Evolutionary conservation across 30 jellyfish, hydroid and myxozoan species (phyloP), one percentile per base, ranked within the genome.

Genomic region (Sanderia malayensis): DNA sequence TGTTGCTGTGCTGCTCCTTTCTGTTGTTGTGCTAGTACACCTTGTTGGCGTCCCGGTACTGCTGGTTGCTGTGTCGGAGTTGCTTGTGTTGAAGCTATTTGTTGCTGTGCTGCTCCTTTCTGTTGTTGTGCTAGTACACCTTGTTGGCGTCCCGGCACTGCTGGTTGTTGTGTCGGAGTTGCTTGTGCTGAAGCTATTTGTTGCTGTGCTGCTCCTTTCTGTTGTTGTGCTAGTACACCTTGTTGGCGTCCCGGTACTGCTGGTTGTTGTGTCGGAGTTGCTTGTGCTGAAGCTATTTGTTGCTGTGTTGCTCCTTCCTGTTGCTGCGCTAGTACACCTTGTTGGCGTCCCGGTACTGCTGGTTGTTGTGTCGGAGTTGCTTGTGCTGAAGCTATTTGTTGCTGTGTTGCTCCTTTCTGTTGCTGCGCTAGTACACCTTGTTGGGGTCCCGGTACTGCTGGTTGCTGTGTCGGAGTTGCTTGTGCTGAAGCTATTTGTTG

Each of bases 211-310:
- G 61, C 18, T 27, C 11, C 52, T 65, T 31, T 31, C 61, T 65
- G 77, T 1, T 28, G 22, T 31, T 17, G 61, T 19, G 27, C 31
- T 76, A 74, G 15, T 13, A 1, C 66, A 70, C 33, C 31, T 13
- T 58, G 22, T 19, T 2, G 47, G 26, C 33, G 58, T 4, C 23
- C 59, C 28, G 31, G 47, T 61, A 46, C 62, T 18, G 0, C 22
- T 31, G 11, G 86, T 53, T 44, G 79, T 44, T 67, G 63, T 23
- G 70, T 29, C 27, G 24, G 24, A 46, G 46, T 3, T 76, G 32
- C 20, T 46, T 34, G 47, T 0, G 83, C 28, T 41, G 58, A 11
- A 24, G 53, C 31, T 1, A 18, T 34, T 27, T 73, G 66, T 19
- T 25, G 34, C 11, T 72, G 84, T 33, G 34, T 15, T 44, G 59